Conservation (phyloP, 1,140 invertebrate species). For the Halictus rubicundus region DNA sequence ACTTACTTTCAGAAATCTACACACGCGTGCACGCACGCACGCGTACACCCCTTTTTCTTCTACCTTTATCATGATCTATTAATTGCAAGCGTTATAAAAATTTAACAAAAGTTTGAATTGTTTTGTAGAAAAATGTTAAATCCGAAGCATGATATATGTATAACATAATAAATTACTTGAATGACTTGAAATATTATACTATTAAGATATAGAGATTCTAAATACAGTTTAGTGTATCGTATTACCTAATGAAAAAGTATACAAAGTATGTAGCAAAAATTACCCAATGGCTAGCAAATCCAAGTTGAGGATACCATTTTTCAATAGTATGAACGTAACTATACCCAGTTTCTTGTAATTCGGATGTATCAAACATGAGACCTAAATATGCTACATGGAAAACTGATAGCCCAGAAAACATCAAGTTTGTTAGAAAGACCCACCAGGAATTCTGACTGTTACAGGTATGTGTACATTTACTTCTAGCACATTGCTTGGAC, state of each 20-base stretch:
- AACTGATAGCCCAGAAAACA: constrained; percentile 87
- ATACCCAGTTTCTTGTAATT: constrained; percentile 85
- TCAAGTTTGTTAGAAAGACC: constrained; percentile 84
- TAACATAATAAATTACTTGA: constrained; percentile 1
- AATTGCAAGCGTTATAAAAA: neutral
- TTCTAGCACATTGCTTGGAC: constrained; percentile 85
- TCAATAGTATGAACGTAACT: constrained; percentile 87
- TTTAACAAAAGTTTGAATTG: neutral
- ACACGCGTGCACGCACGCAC: neutral
- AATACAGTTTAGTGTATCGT: constrained; percentile 14
- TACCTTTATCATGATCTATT: neutral
- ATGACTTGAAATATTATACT: neutral
- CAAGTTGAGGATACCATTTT: constrained; percentile 90
- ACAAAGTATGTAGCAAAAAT: constrained; percentile 82
- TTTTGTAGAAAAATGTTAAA: too few species aligned
- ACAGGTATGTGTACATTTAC: constrained; percentile 83
- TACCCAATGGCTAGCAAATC: constrained; percentile 90
- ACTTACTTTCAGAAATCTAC: constrained; percentile 37
- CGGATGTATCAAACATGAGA: constrained; percentile 91
- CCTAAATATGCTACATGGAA: constrained; percentile 94
- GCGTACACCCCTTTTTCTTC: neutral
- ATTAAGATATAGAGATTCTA: neutral
- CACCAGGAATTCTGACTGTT: constrained; percentile 82
- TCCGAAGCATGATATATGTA: too few species aligned
- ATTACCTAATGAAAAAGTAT: constrained; percentile 80